These are phyloP conservation scores for Apeira syringaria DNA, from an alignment of 2,888 invertebrate genomes.

Conservation along the genomic window DNA sequence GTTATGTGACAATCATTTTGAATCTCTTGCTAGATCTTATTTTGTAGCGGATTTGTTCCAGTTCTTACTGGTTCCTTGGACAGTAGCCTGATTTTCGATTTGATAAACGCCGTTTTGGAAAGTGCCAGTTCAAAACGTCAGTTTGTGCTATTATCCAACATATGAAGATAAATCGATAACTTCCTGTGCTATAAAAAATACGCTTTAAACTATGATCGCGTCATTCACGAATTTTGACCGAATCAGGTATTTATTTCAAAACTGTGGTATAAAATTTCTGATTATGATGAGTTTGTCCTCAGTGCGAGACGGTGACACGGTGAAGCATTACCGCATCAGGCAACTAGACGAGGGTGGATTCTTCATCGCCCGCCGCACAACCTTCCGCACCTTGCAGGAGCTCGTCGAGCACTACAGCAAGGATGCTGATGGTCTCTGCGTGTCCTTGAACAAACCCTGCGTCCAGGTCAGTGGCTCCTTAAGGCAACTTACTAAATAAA, in stretches of 20 bases:
- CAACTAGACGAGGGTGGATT: slow-evolving; percentile 99
- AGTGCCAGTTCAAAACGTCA: not conserved
- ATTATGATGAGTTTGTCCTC: too few species aligned
- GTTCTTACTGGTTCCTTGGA: slow-evolving; percentile 17
- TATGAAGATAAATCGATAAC: too few species aligned
- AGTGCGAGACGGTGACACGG: slow-evolving; percentile 99
- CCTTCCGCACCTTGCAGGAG: slow-evolving; percentile 98
- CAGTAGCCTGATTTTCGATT: slow-evolving; percentile 8
- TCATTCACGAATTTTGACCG: too few species aligned
- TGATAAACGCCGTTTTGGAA: slow-evolving; percentile 6
- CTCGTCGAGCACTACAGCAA: slow-evolving; percentile 98
- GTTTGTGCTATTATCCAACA: too few species aligned
- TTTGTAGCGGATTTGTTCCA: slow-evolving; percentile 13
- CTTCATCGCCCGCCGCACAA: slow-evolving; percentile 98
- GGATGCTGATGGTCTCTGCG: slow-evolving; percentile 99
- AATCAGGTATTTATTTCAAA: too few species aligned
- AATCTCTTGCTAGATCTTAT: slow-evolving; percentile 15
- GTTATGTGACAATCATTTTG: slow-evolving; percentile 15
- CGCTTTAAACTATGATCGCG: too few species aligned
- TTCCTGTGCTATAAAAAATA: too few species aligned
- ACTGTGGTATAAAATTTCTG: too few species aligned
- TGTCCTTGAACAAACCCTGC: slow-evolving; percentile 97
- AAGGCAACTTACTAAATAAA: slow-evolving; percentile 17
- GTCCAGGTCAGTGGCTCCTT: slow-evolving; percentile 87
- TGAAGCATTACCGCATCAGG: slow-evolving; percentile 99